These are phyloP conservation scores for Polypedilum vanderplanki DNA, from an alignment of 1,140 invertebrate genomes.

Conservation along the genomic window DNA sequence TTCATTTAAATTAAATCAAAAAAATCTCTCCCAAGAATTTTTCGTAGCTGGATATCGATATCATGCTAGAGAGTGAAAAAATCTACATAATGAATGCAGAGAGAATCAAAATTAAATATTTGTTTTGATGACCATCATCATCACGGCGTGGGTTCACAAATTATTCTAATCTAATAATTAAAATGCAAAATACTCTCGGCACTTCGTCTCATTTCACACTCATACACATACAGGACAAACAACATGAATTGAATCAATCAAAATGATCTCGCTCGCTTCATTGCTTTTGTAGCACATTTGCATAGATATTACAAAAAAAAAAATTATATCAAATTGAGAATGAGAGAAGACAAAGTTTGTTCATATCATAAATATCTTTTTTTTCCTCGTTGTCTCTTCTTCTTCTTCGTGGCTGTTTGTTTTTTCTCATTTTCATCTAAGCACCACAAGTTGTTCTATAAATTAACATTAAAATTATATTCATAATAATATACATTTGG, in stretches of 20 bases:
- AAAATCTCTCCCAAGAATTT: background rate
- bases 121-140: background rate
- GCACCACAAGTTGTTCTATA: background rate
- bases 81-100: background rate
- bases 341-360: background rate
- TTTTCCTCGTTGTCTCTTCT: background rate
- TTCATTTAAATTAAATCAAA: no score
- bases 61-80: background rate
- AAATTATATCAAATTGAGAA: background rate
- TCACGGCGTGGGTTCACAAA: background rate
- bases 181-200: conserved; percentile 11
- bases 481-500: background rate
- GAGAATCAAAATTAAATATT: background rate
- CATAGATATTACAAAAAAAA: conserved; percentile 12
- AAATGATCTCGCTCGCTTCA: background rate
- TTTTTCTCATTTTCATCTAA: background rate
- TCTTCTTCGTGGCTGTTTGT: no score
- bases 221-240: background rate
- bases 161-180: conserved; percentile 11
- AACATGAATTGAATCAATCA: conserved; percentile 15
- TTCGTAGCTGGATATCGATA: conserved; percentile 2
- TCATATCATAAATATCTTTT: background rate
- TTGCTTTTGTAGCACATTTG: background rate
- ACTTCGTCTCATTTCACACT: no score
- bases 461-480: conserved; percentile 20